Evolutionary conservation across 1,140 invertebrate species (phyloP).

Genomic region (Stegodyphus mimosarum): DNA sequence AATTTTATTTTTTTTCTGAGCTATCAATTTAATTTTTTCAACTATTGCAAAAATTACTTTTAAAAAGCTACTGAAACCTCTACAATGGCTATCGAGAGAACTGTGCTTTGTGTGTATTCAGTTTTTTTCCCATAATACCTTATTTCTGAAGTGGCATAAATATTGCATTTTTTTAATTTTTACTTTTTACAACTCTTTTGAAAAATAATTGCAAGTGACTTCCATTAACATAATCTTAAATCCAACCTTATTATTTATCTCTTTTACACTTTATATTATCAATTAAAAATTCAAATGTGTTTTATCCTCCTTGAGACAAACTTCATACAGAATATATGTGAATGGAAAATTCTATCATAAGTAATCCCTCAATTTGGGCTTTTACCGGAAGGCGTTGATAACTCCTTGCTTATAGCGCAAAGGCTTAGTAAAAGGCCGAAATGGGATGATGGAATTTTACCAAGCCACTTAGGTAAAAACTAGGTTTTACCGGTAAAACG

Average conservation of each 20-base stretch:
- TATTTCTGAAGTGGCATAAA: too few relatives aligned
- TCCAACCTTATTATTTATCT: not conserved
- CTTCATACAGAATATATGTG: not conserved
- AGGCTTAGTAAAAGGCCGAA: not conserved
- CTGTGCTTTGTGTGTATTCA: too few relatives aligned
- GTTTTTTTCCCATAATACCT: too few relatives aligned
- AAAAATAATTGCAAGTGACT: not conserved
- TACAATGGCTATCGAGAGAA: too few relatives aligned
- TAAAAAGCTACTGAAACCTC: too few relatives aligned
- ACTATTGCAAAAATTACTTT: too few relatives aligned
- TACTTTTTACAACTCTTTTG: not conserved
- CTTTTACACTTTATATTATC: too few relatives aligned
- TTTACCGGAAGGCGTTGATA: constrained; percentile 5
- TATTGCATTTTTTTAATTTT: not conserved
- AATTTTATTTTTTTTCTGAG: not conserved
- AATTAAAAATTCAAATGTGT: not conserved
- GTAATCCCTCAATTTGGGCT: not conserved
- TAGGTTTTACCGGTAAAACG: too few relatives aligned
- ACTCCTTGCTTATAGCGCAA: not conserved
- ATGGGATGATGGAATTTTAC: constrained; percentile 15
- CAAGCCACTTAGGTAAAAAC: too few relatives aligned
- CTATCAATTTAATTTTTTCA: too few relatives aligned
- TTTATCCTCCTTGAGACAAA: not conserved
- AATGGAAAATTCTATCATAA: not conserved
- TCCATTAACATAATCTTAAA: constrained; percentile 2